phyloP scores from a whole-genome alignment of 2,888 invertebrate genomes.

The Matsumyia berberina region DNA sequence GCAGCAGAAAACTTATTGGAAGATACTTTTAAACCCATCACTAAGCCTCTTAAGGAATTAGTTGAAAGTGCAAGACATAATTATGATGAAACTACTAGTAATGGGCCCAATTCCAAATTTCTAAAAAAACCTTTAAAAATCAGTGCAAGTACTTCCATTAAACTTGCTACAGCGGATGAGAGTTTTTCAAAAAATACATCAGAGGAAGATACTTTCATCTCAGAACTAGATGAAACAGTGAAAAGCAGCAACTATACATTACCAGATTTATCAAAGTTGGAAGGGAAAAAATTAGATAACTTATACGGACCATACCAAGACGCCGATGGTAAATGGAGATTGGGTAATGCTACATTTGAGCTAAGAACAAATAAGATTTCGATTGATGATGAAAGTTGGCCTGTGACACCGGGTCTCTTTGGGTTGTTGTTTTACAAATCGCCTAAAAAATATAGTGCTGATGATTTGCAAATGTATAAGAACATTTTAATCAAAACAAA shows the following conservation, averaged over 20 bases:
- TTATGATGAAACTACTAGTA: too few species aligned
- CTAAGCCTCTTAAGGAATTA: conserved; percentile 22
- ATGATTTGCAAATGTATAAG: conserved; percentile 37
- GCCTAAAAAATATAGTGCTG: conserved; percentile 3
- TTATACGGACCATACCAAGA: conserved; percentile 18
- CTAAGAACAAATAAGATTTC: conserved; percentile 5
- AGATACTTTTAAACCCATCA: too few species aligned
- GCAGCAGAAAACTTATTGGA: too few species aligned
- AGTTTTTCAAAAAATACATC: too few species aligned
- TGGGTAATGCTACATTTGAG: not conserved
- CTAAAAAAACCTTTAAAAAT: too few species aligned
- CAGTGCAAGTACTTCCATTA: too few species aligned
- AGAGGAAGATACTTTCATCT: not conserved
- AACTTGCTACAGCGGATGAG: too few species aligned
- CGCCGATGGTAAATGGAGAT: conserved; percentile 19
- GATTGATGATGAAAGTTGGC: conserved; percentile 11
- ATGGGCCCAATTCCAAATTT: too few species aligned
- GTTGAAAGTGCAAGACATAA: conserved; percentile 5
- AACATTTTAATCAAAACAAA: conserved; percentile 35
- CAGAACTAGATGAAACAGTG: not conserved
- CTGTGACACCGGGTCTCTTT: conserved; percentile 20
- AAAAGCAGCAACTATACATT: not conserved
- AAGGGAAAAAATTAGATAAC: conserved; percentile 18
- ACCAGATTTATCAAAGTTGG: conserved; percentile 3
- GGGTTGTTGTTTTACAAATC: conserved; percentile 23